These are phyloP conservation scores for Gryllus longicercus DNA, from an alignment of 2,888 invertebrate genomes.

Conservation along the genomic window DNA sequence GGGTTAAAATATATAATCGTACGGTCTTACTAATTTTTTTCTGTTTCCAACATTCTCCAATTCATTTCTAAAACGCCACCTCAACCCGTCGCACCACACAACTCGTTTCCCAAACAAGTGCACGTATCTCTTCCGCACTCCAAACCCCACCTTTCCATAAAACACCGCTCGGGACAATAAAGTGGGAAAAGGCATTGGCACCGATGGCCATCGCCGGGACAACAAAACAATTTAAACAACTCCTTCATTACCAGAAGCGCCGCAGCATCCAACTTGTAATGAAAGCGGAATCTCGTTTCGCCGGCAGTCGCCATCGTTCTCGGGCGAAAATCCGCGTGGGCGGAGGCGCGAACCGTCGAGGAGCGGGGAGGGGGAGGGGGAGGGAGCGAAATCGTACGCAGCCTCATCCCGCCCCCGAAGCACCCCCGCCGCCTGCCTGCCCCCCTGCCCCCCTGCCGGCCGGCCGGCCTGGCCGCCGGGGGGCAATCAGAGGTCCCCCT, in stretches of 20 bases:
- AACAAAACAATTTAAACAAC: slow-evolving; percentile 8
- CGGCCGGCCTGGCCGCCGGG: neutral
- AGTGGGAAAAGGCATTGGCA: neutral
- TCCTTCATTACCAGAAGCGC: neutral
- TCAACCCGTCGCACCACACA: too few species aligned
- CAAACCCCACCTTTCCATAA: neutral
- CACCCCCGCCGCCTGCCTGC: too few species aligned
- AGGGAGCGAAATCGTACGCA: neutral
- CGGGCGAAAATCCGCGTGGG: neutral
- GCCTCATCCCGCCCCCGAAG: neutral
- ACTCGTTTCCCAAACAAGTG: too few species aligned
- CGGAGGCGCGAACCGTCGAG: too few species aligned
- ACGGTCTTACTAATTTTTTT: too few species aligned
- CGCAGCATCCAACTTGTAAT: neutral
- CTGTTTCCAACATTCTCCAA: too few species aligned
- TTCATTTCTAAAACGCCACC: too few species aligned
- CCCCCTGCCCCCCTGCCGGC: too few species aligned
- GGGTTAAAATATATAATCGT: too few species aligned
- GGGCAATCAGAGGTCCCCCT: neutral
- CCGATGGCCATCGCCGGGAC: neutral
- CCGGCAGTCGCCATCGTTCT: neutral
- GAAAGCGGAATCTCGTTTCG: neutral
- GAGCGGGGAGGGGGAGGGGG: neutral
- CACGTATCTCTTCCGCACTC: too few species aligned
- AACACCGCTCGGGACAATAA: neutral